Evolutionary conservation across 2,113 vertebrate genomes (phyloP), one percentile per base, ranked within the genome.

Genomic region (Struthidea cinerea): DNA sequence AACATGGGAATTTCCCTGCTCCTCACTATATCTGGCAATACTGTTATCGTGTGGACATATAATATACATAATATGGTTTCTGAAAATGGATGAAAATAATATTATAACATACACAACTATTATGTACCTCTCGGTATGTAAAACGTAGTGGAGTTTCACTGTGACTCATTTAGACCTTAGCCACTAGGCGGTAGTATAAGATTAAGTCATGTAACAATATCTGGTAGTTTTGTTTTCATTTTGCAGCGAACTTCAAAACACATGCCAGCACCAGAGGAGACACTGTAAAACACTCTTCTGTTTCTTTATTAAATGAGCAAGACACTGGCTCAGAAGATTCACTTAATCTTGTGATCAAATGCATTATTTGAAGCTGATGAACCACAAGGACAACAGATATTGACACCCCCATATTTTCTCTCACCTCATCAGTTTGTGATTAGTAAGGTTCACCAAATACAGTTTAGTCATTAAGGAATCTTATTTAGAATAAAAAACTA

Each of bases 171-270:
- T 50, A 91, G 49, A 41, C 5, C 3, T 57, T 60, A 47, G 67
- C 94, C 96, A 96, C 90, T 94, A 94, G 91, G 90, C 10, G 94
- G 91, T 67, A 88, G 90, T 88, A 65, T 67, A 93, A 74, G 85
- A 94, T 94, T 80, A 84, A 60, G 19, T 63, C 21, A 88, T 22
- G 46, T 71, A 21, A 80, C 64, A 74, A 11, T 37, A 84, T 30
- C 14, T 1, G 1, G 3, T 37, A 3, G 22, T 37, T 85, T 33
- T 23, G 14, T 26, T 47, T 55, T 71, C 3, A 8, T 63, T 56
- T 75, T 50, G 14, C 26, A 41, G 55, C 21, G 56, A 69, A 52
- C 27, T 85, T 83, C 10, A n/a, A 46, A 89, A 41, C 20, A n/a
- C 6, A 6, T 35, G 41, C 22, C 28, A 2, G 4, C 53, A 64